Conservation (phyloP, 1,140 invertebrate genomes). For the Proales similis region DNA sequence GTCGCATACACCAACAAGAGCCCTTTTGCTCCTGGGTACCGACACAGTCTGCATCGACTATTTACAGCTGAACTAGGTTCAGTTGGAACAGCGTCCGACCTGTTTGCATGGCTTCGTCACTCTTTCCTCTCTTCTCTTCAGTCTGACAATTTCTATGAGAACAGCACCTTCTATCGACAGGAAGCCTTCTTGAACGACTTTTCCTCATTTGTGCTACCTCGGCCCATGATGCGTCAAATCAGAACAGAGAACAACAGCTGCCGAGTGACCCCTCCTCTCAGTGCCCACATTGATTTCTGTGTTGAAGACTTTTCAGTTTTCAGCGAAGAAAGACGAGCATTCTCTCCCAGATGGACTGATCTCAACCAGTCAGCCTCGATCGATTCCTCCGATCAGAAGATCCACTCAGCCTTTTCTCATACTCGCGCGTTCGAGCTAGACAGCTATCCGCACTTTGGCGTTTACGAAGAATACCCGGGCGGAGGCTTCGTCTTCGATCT, state of each 20-base stretch:
- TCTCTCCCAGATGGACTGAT: background rate
- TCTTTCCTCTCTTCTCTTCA: no score
- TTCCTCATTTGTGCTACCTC: constrained; percentile 57
- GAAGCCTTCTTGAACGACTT: constrained; percentile 56
- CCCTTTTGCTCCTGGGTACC: background rate
- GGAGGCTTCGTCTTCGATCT: constrained; percentile 58
- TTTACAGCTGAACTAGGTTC: background rate
- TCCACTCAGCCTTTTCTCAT: constrained; percentile 41
- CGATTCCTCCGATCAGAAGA: constrained; percentile 8
- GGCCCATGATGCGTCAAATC: constrained; percentile 53
- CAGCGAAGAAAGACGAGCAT: constrained; percentile 31
- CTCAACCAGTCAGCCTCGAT: constrained; percentile 37
- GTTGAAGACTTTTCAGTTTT: constrained; percentile 13
- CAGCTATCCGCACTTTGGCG: constrained; percentile 54
- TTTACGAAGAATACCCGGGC: constrained; percentile 54
- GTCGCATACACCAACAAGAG: constrained; percentile 20
- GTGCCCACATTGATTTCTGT: background rate
- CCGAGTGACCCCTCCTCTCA: no score
- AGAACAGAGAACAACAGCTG: constrained; percentile 44
- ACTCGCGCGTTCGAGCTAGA: constrained; percentile 44
- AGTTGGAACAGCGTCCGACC: no score
- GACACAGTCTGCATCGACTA: constrained; percentile 1
- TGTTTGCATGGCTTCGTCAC: no score
- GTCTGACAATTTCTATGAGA: no score
- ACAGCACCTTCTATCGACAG: no score